A percentile compares a stretch with the other conserved stretches of the same genome.
phyloP scores from a whole-genome alignment of 2,888 invertebrate species.

The Chironomus riparius region DNA sequence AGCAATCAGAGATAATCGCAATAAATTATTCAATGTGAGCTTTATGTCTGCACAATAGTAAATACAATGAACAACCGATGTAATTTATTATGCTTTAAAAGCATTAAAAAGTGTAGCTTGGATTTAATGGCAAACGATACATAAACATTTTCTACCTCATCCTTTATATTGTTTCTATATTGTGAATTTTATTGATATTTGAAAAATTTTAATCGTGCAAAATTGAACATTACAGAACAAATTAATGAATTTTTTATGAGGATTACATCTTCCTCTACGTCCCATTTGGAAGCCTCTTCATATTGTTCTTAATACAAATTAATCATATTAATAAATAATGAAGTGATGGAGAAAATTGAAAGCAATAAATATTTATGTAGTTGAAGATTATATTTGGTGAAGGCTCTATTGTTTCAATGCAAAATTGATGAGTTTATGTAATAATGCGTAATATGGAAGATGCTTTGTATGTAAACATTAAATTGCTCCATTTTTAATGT shows the following conservation, averaged over 20 bases:
- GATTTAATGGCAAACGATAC: not conserved
- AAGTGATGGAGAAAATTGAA: not conserved
- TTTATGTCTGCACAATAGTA: constrained; percentile 18
- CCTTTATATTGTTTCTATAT: not conserved
- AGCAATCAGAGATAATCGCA: constrained; percentile 17
- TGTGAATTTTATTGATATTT: not conserved
- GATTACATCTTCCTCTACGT: too few relatives aligned
- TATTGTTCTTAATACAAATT: not conserved
- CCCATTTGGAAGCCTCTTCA: not conserved
- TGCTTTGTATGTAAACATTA: too few relatives aligned
- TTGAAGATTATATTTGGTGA: too few relatives aligned
- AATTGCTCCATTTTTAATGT: too few relatives aligned
- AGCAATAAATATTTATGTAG: not conserved
- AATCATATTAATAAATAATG: not conserved
- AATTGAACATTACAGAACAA: not conserved
- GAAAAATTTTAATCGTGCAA: not conserved
- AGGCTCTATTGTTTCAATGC: too few relatives aligned
- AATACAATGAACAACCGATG: constrained; percentile 12
- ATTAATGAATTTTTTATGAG: too few relatives aligned
- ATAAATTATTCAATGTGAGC: constrained; percentile 22
- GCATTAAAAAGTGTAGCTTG: not conserved
- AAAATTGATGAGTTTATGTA: too few relatives aligned
- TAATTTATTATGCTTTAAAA: constrained; percentile 18
- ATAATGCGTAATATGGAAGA: too few relatives aligned
- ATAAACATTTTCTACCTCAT: not conserved